Conservation (phyloP, 2,113 vertebrate species). For the Rhizomys pruinosus region DNA sequence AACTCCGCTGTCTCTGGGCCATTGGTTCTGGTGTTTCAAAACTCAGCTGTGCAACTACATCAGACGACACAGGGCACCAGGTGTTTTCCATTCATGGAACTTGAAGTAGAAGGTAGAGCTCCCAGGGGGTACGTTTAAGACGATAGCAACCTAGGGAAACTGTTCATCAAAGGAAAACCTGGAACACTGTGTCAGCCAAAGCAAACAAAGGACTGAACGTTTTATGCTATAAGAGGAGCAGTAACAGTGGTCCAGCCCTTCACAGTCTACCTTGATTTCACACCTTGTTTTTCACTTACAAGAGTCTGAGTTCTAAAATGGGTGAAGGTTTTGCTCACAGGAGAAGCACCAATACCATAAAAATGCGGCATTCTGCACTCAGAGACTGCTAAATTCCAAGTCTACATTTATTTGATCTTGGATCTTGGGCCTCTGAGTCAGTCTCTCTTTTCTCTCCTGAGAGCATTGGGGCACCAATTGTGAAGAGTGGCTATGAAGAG, state of each 20-base stretch:
- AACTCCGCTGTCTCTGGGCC: not conserved
- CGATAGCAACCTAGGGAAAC: not conserved
- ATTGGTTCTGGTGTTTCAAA: not conserved
- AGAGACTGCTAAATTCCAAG: not conserved
- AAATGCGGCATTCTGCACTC: not conserved
- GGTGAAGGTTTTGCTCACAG: not conserved
- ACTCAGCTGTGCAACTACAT: not conserved
- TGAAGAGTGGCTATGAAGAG: not conserved
- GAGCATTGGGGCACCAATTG: not conserved
- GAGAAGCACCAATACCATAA: not conserved
- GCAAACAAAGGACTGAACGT: not conserved
- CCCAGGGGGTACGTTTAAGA: not conserved
- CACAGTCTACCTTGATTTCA: not conserved
- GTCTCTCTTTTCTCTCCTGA: not conserved
- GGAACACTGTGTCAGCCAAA: constrained; percentile 3
- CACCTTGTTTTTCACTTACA: not conserved
- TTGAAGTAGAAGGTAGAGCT: constrained; percentile 5
- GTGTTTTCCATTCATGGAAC: constrained; percentile 3
- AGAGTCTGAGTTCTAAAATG: not conserved
- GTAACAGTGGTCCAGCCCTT: not conserved
- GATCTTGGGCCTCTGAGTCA: not conserved
- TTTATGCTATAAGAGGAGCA: not conserved
- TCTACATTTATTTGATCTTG: not conserved
- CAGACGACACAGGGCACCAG: not conserved
- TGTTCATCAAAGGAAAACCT: constrained; percentile 4